phyloP scores from a whole-genome alignment of 1,140 invertebrate species.

The Lutraria rhynchaena region DNA sequence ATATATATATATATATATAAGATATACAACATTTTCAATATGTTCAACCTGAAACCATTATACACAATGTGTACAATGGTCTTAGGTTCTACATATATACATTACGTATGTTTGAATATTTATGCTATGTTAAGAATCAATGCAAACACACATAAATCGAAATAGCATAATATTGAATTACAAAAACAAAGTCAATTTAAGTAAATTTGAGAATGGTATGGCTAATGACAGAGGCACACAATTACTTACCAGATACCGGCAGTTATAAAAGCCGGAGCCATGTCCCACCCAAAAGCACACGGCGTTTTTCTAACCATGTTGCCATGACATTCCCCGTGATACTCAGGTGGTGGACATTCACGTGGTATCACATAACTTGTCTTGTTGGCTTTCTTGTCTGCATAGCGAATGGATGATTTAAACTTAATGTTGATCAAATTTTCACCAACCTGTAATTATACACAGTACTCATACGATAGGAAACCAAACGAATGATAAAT shows the following conservation, averaged over 20 bases:
- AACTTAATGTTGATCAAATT: slow-evolving; percentile 89
- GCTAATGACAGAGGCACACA: too few relatives aligned
- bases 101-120: background rate
- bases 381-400: slow-evolving; percentile 84
- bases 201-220: too few relatives aligned
- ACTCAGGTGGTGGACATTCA: slow-evolving; percentile 88
- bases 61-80: too few relatives aligned
- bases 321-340: slow-evolving; percentile 96
- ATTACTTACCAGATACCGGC: slow-evolving; percentile 91
- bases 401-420: slow-evolving; percentile 88
- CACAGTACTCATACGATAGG: too few relatives aligned
- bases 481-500: too few relatives aligned
- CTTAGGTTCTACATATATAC: too few relatives aligned
- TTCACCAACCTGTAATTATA: slow-evolving; percentile 53
- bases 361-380: slow-evolving; percentile 89
- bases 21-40: too few relatives aligned
- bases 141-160: too few relatives aligned
- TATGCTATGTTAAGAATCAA: background rate
- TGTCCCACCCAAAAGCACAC: slow-evolving; percentile 98
- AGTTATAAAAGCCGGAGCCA: slow-evolving; percentile 97
- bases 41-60: too few relatives aligned
- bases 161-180: too few relatives aligned
- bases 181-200: too few relatives aligned
- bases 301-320: slow-evolving; percentile 98
- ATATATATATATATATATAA: too few relatives aligned